Evolutionary conservation across 2,888 invertebrate genomes (phyloP), one percentile per base, ranked within the genome.

Genomic region (Spicauda simplicius): DNA sequence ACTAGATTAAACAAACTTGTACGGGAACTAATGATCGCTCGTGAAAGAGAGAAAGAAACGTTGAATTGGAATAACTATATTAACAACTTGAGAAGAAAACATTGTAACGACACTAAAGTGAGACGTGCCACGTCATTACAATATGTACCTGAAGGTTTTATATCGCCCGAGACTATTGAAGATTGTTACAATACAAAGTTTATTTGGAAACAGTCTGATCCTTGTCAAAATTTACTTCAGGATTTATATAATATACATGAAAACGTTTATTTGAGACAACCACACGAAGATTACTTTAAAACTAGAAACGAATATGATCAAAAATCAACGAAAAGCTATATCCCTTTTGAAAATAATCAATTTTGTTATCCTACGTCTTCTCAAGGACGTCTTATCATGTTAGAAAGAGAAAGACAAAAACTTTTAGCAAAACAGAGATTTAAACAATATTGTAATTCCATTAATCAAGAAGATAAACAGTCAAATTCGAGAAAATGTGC

Each of bases 51-150:
- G 68, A 87, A 84, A 72, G 77, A 85, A 60, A 78, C 74, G 55
- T 81, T 84, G 66, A 72, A 77, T 1, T 88, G 87, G 86, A 85
- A 87, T 70, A 87, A 85, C 64, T 88, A 84, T 56, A 85, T 91
- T n/a, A 85, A 86, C 53, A 76, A 82, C 48, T 74, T 89, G 45
- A 86, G 83, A 70, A 83, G 78, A 65, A 90, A 82, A 73, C 83
- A 88, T 60, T 66, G 63, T 7, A 59, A 30, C 69, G 71, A 71
- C 59, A 67, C 70, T 19, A 41, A 62, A 18, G 33, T 30, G 10
- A 33, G 48, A 48, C 48, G 20, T 5, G 30, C 41, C 10, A 45
- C 52, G 4, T 56, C 67, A 16, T 56, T 62, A 41, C 67, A 56
- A n/a, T 50, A 62, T n/a, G 16, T 53, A 4, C 54, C 58, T 19